phyloP scores from a whole-genome alignment of 2,113 vertebrate genomes.

The Noturus placidus region DNA sequence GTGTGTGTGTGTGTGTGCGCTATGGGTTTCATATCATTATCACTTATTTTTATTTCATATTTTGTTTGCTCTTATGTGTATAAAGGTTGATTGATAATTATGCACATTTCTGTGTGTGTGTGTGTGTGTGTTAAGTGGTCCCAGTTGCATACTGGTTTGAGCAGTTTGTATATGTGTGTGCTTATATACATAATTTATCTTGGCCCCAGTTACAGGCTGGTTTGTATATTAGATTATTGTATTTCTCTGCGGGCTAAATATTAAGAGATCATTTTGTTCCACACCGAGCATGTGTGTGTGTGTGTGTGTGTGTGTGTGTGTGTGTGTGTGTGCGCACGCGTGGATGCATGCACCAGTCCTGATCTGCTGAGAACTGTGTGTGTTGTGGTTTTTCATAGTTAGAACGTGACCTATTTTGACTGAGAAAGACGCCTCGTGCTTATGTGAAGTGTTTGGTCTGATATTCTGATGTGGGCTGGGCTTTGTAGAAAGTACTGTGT shows the following conservation, averaged over 20 bases:
- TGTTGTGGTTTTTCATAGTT: constrained; percentile 8
- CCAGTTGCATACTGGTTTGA: constrained; percentile 63
- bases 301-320: constrained; percentile 13
- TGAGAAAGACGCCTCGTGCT: not conserved
- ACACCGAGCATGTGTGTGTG: constrained; percentile 18
- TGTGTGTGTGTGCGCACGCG: not conserved
- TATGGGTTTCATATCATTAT: not conserved
- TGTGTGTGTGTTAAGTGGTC: constrained; percentile 65
- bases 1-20: not conserved
- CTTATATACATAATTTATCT: constrained; percentile 12
- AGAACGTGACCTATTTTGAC: not conserved
- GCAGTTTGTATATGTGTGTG: not conserved
- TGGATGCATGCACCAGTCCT: not conserved
- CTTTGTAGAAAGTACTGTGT: not conserved
- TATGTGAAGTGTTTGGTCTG: constrained; percentile 43
- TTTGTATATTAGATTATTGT: not conserved
- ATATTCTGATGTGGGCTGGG: constrained; percentile 50
- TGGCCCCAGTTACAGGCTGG: not conserved
- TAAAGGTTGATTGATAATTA: constrained; percentile 12
- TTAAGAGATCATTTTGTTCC: not conserved
- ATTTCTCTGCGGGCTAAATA: not conserved
- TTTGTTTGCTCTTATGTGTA: not conserved
- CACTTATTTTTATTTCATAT: not conserved
- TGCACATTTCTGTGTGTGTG: constrained; percentile 16
- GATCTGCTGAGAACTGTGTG: not conserved